Base-by-base conservation (phyloP, 2,797 vertebrate genomes). In the Amazona ochrocephala region DNA sequence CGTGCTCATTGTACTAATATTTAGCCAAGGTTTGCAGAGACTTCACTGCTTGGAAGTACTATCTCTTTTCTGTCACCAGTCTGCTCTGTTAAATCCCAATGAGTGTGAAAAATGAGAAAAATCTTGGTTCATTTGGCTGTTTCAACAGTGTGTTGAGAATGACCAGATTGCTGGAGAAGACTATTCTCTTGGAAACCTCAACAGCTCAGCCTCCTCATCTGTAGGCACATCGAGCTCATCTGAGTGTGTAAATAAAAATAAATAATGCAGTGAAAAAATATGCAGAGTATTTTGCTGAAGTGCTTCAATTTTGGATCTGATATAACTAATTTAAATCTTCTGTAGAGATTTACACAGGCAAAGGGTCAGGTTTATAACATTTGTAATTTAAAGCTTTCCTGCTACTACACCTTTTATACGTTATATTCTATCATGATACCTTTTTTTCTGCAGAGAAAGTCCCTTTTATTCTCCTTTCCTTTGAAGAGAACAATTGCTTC, bases 261-360 rank as follows among this genome's bases (percentile, higher is more conserved):
- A 96, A 93, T 95, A 96, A 95, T 95, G 87, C 94, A 96, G 91
- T 92, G 95, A 93, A 94, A 96, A 94, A 91, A 89, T 94, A 94
- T 92, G 79, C 93, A 90, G 68, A 87, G 61, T 90, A 50, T 94
- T 95, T 93, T 92, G 68, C 67, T 80, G 42, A 90, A 93, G 58
- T 87, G 81, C 87, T 89, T 93, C 78, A 66, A 26, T 83, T 89
- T 93, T 65, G 62, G 78, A 80, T 84, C 72, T 80, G 64, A 61
- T 58, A 23, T 84, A 89, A 90, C 41, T 54, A 87, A 94, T 90
- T 93, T 74, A 82, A 93, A 91, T 94, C 45, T 84, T 65, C 12
- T 12, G 1, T 65, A 73, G 53, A 68, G 51, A 82, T 94, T 92
- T 91, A 62, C 60, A 44, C 81, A 93, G 82, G 48, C 54, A 54